Base-by-base conservation (phyloP, 2,888 invertebrate species). In the Carcina quercana region DNA sequence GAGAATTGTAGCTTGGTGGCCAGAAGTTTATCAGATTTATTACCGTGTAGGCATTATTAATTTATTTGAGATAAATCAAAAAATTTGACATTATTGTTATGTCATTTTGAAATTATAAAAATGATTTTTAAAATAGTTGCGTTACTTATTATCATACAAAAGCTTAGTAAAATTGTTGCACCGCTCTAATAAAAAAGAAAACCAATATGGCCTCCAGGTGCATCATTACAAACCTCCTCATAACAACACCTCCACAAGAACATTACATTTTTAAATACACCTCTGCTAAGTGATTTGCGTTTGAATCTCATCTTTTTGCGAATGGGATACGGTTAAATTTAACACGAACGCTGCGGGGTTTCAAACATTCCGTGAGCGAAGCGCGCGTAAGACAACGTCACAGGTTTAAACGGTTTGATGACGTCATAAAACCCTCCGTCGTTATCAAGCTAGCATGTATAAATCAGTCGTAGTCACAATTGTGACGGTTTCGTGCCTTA, bases 331-430 rank as follows among this genome's bases (percentile, higher is more conserved):
- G 11, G 11, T 24, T 24, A 6, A 24, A 24, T 10, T 24, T 24
- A 10, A 24, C 12, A 11, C n/a, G n/a, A n/a, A n/a, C 12, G 24
- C 6, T 6, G 17, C 5, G 11, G 12, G 24, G 11, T 24, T 6
- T 24, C 20, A 10, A 20, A 17, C 12, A 7, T 43, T 56, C 47
- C 53, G 51, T 53, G 50, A 56, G 49, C 39, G 33, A 50, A 59
- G 52, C 53, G 53, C 47, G 44, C 47, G 47, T 50, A 45, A 49
- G 50, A 50, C 45, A 41, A 51, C 56, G 57, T 59, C 61, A 58
- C 54, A 54, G 53, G 59, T 59, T 62, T 60, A 65, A 69, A 56
- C 63, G 58, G 45, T 68, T 69, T 69, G 65, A 72, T 69, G 70
- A 68, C 65, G 63, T 70, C 66, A 69, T 72, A 69, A 71, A 68